Conservation (phyloP, 2,888 invertebrate genomes). For the Ephialtes manifestator region DNA sequence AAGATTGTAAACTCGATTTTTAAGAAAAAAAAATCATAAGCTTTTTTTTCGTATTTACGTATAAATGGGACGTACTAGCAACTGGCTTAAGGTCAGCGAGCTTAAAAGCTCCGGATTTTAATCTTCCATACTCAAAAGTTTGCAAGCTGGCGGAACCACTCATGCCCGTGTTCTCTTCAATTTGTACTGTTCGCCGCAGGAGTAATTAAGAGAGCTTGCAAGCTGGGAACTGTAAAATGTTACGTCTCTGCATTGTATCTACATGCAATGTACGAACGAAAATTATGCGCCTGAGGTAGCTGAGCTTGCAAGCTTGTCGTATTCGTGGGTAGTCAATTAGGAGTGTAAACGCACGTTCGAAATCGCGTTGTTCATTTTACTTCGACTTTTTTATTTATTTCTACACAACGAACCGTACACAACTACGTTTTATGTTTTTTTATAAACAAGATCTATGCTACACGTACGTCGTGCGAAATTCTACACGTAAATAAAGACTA, state of each 20-base stretch:
- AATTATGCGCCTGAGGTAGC: not conserved
- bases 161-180: not conserved
- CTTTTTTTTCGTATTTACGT: not conserved
- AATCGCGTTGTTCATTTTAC: not conserved
- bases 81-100: not conserved
- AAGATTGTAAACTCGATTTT: too few relatives aligned
- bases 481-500: too few relatives aligned
- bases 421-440: too few relatives aligned
- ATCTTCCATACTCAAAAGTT: not conserved
- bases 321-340: not conserved
- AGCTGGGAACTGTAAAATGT: constrained; percentile 15
- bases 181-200: not conserved
- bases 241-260: not conserved
- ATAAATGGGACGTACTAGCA: not conserved
- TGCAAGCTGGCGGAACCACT: not conserved
- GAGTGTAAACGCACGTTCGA: not conserved
- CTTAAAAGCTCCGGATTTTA: not conserved
- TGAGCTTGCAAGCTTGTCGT: not conserved
- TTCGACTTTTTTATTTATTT: not conserved
- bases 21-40: not conserved
- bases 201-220: constrained; percentile 20
- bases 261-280: constrained; percentile 18
- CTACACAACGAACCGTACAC: too few relatives aligned
- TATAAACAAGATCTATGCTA: too few relatives aligned
- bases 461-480: too few relatives aligned